Percentiles rank a stretch among this genome's conserved stretches.
Conservation (phyloP, 64 coral and sea anemone species). For the Porites australiensis region DNA sequence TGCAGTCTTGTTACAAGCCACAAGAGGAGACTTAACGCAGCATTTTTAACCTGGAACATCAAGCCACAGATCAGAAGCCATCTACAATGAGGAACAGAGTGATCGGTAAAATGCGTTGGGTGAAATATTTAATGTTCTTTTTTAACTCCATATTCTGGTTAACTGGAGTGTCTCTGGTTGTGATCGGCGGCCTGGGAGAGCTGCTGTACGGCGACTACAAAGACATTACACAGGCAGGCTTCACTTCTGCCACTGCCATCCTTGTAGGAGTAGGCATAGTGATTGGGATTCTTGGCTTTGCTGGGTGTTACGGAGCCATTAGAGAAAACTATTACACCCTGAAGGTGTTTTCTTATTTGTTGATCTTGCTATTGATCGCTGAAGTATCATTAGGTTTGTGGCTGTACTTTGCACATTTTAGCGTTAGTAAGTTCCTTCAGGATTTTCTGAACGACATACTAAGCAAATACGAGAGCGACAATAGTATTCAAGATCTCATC, state of each 20-base stretch:
- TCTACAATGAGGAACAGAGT: conserved; percentile 61
- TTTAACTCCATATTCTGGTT: conserved; percentile 74
- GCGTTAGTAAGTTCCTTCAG: conserved; percentile 58
- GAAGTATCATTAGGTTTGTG: conserved; percentile 67
- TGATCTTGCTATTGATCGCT: conserved; percentile 64
- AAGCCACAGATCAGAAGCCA: not conserved
- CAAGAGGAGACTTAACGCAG: not conserved
- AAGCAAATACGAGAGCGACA: conserved; percentile 52
- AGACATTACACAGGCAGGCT: conserved; percentile 64
- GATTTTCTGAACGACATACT: conserved; percentile 59
- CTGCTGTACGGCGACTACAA: conserved; percentile 73
- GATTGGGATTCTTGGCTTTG: conserved; percentile 68
- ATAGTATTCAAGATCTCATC: conserved; percentile 49
- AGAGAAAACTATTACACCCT: conserved; percentile 67
- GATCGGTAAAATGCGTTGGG: conserved; percentile 62
- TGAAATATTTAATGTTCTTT: conserved; percentile 78
- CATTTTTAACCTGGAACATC: too few species aligned
- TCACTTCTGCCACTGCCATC: conserved; percentile 71
- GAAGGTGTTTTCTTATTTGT: conserved; percentile 58
- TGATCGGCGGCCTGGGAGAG: conserved; percentile 66
- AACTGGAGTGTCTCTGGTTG: conserved; percentile 67
- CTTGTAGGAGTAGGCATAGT: conserved; percentile 60
- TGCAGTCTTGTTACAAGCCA: not conserved
- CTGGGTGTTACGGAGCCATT: conserved; percentile 76
- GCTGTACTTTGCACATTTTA: conserved; percentile 79